These are phyloP conservation scores for Microlaimidae sp. DNA, from an alignment of 2,888 invertebrate genomes.

Conservation along the genomic window DNA sequence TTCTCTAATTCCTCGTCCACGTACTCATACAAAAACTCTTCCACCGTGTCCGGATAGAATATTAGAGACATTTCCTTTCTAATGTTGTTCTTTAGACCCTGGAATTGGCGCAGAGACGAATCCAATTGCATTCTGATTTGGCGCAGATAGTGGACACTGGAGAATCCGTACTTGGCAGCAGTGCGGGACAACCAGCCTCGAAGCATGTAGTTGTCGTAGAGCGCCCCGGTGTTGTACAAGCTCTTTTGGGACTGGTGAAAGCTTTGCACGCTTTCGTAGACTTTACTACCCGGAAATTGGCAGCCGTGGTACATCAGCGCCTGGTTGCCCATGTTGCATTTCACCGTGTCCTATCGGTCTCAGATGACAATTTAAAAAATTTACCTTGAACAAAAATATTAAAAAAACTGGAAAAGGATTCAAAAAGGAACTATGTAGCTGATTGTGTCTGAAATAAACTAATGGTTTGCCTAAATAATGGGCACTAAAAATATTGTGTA, in stretches of 20 bases:
- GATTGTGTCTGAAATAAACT: too few species aligned
- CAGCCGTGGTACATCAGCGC: too few species aligned
- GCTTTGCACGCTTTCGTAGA: background rate
- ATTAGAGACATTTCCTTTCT: background rate
- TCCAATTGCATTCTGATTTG: background rate
- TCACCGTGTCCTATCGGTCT: too few species aligned
- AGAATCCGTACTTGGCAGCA: constrained; percentile 2
- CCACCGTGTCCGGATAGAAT: constrained; percentile 9
- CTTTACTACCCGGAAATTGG: constrained; percentile 10
- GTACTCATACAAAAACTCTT: constrained; percentile 13
- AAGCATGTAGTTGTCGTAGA: background rate
- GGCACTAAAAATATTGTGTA: too few species aligned
- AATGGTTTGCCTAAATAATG: too few species aligned
- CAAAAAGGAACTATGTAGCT: too few species aligned
- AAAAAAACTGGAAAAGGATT: too few species aligned
- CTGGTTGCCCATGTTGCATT: too few species aligned
- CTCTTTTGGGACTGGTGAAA: background rate
- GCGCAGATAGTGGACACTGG: constrained; percentile 10
- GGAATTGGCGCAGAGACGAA: background rate
- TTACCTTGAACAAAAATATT: too few species aligned
- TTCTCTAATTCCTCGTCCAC: constrained; percentile 1
- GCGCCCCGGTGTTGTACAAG: background rate
- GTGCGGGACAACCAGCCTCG: constrained; percentile 13
- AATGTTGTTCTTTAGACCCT: background rate
- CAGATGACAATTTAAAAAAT: too few species aligned